A percentile compares a stretch with the other conserved stretches of the same genome.
Conservation (phyloP, 2,797 vertebrate genomes). For the Vipera latastei region DNA sequence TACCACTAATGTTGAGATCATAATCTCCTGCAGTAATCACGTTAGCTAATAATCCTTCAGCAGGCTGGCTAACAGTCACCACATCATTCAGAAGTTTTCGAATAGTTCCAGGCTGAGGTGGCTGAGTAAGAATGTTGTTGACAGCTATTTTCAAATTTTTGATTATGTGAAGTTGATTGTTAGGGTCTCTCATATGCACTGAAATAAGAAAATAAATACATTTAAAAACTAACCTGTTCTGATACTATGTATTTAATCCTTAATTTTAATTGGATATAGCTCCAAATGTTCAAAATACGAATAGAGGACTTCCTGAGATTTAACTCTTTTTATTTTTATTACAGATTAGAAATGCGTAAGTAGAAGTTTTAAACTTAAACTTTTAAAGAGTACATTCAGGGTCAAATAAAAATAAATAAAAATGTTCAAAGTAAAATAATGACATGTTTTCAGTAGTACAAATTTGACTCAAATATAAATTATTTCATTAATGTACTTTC, state of each 20-base stretch:
- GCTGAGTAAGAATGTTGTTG: constrained; percentile 83
- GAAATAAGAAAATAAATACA: constrained; percentile 21
- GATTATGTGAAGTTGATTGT: constrained; percentile 92
- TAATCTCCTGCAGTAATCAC: constrained; percentile 92
- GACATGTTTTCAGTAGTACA: neutral
- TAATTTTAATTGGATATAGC: neutral
- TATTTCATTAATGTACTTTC: neutral
- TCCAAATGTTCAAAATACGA: neutral
- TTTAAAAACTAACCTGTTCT: constrained; percentile 16
- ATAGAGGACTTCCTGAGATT: neutral
- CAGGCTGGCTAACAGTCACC: constrained; percentile 88
- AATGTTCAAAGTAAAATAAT: neutral
- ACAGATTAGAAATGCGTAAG: neutral
- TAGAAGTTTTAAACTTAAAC: neutral
- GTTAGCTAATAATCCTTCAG: constrained; percentile 84
- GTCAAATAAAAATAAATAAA: neutral
- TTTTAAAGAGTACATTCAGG: neutral
- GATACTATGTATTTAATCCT: neutral
- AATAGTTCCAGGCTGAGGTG: constrained; percentile 72
- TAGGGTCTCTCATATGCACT: constrained; percentile 97
- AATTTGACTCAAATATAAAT: neutral
- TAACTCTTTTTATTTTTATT: neutral
- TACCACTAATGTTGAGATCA: constrained; percentile 94
- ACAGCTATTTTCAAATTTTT: constrained; percentile 94
- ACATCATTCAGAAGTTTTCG: constrained; percentile 84